phyloP scores from a whole-genome alignment of 1,140 invertebrate species.

The Hyles vespertilio region DNA sequence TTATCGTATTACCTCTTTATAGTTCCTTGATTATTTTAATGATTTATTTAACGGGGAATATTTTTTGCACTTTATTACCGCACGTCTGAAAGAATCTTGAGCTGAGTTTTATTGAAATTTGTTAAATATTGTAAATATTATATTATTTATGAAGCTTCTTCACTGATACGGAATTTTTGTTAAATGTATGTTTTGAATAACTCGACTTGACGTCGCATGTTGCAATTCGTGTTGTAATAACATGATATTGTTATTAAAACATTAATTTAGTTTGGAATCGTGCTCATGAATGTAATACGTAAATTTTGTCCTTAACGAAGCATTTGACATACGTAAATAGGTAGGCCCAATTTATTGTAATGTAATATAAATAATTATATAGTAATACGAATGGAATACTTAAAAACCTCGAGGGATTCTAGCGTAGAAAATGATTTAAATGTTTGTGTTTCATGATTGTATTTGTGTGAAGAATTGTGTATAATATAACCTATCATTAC shows the following conservation, averaged over 20 bases:
- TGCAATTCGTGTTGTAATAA: too few relatives aligned
- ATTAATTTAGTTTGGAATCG: conserved; percentile 37
- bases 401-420: conserved; percentile 62
- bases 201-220: too few relatives aligned
- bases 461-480: conserved; percentile 66
- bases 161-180: conserved; percentile 9
- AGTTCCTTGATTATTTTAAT: conserved; percentile 26
- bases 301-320: conserved; percentile 60
- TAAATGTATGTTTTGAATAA: background rate
- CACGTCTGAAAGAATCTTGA: conserved; percentile 53
- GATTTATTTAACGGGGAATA: conserved; percentile 14
- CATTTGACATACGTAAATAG: conserved; percentile 71
- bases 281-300: conserved; percentile 66
- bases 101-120: conserved; percentile 52
- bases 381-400: conserved; percentile 64
- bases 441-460: conserved; percentile 72
- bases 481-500: conserved; percentile 55
- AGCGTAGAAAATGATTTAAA: conserved; percentile 64
- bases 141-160: conserved; percentile 56
- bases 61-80: conserved; percentile 7
- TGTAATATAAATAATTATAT: conserved; percentile 69
- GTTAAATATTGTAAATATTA: conserved; percentile 69
- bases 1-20: conserved; percentile 34
- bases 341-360: conserved; percentile 72
- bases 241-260: too few relatives aligned